These are phyloP conservation scores for Rhorus exstirpatorius DNA, from an alignment of 2,888 invertebrate genomes.

Conservation along the genomic window DNA sequence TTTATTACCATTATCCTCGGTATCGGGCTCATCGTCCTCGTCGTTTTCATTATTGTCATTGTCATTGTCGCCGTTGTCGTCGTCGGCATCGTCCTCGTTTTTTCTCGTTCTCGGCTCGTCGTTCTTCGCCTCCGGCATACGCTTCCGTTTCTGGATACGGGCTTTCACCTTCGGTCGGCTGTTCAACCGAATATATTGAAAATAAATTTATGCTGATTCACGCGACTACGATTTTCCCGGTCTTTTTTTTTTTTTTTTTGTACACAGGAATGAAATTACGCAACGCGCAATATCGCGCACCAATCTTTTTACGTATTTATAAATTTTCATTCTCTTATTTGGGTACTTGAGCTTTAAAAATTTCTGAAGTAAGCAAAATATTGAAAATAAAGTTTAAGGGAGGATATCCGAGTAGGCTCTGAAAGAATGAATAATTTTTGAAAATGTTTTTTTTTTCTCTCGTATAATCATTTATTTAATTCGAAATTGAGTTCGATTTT, in stretches of 20 bases:
- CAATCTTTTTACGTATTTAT: background rate
- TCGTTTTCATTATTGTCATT: slow-evolving; percentile 36
- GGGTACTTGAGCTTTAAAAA: too few species aligned
- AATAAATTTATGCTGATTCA: slow-evolving; percentile 26
- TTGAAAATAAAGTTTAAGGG: too few species aligned
- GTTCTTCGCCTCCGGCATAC: slow-evolving; percentile 29
- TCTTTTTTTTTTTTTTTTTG: slow-evolving; percentile 1
- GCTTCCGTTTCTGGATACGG: slow-evolving; percentile 61
- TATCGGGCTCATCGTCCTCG: slow-evolving; percentile 45
- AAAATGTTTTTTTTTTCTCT: background rate
- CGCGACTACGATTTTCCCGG: slow-evolving; percentile 21
- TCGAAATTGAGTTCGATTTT: too few species aligned
- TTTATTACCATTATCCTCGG: slow-evolving; percentile 26
- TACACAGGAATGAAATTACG: background rate
- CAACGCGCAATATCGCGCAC: background rate
- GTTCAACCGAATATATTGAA: slow-evolving; percentile 25
- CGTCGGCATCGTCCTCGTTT: slow-evolving; percentile 18
- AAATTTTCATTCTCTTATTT: background rate
- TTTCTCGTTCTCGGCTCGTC: slow-evolving; percentile 42
- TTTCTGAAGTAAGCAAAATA: too few species aligned
- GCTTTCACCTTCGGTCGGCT: slow-evolving; percentile 53
- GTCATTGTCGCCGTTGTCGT: slow-evolving; percentile 27
- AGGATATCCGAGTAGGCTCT: too few species aligned
- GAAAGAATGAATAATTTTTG: too few species aligned
- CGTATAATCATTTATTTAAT: background rate